phyloP scores from a whole-genome alignment of 2,113 vertebrate species.

The Cebidichthys violaceus region DNA sequence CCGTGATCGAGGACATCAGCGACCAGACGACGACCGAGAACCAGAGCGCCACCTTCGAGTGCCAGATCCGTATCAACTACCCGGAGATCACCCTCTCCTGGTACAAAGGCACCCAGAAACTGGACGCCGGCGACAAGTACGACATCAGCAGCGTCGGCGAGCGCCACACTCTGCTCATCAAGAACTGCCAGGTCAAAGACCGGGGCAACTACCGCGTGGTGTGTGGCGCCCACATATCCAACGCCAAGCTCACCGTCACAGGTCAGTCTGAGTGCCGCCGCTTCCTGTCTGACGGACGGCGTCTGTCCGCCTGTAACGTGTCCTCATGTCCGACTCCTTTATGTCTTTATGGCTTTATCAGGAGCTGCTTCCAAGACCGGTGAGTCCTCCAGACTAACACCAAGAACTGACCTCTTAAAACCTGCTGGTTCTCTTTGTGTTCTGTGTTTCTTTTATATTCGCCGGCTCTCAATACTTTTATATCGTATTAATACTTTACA shows the following conservation, averaged over 20 bases:
- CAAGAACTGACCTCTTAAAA: conserved; percentile 63
- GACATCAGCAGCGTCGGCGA: conserved; percentile 90
- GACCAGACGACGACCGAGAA: conserved; percentile 88
- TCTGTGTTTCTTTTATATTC: conserved; percentile 7
- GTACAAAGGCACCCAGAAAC: conserved; percentile 97
- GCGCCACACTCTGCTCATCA: conserved; percentile 89
- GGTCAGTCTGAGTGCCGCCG: conserved; percentile 82
- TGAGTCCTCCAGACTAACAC: conserved; percentile 19
- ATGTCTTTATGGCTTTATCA: neutral
- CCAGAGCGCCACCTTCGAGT: conserved; percentile 90
- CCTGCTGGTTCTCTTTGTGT: conserved; percentile 10
- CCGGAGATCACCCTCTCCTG: conserved; percentile 96
- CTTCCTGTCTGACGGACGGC: neutral
- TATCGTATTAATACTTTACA: neutral
- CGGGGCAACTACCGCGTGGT: conserved; percentile 95
- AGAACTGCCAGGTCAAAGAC: conserved; percentile 89
- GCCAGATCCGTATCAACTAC: conserved; percentile 95
- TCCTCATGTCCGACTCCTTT: conserved; percentile 2
- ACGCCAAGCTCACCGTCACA: conserved; percentile 91
- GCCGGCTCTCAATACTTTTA: neutral
- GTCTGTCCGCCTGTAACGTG: conserved; percentile 9
- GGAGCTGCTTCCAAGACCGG: conserved; percentile 26
- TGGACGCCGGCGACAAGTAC: conserved; percentile 90
- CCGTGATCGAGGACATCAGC: conserved; percentile 91
- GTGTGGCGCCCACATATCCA: conserved; percentile 96